Evolutionary conservation across 2,888 invertebrate species (phyloP).

Genomic region (Sarcophaga carnaria): DNA sequence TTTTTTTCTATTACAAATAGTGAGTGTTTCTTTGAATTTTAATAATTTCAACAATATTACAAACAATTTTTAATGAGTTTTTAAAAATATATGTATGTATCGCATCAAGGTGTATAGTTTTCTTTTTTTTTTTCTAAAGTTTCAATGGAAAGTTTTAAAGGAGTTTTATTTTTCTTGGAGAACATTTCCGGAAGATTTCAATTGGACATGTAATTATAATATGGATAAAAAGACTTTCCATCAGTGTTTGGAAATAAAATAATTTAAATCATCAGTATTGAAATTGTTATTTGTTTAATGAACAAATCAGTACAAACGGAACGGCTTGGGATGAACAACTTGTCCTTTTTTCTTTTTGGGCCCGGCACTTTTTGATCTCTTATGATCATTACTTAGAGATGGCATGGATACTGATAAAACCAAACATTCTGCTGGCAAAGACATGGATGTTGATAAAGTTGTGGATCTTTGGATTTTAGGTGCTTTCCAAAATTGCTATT

Average conservation of each 20-base stretch:
- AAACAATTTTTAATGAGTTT: neutral
- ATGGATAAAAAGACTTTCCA: no score
- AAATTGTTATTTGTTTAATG: neutral
- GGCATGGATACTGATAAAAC: conserved; percentile 82
- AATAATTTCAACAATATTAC: conserved; percentile 48
- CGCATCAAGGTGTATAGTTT: no score
- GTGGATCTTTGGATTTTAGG: conserved; percentile 80
- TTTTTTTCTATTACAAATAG: neutral
- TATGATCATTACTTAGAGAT: conserved; percentile 79
- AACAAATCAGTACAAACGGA: conserved; percentile 78
- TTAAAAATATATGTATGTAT: neutral
- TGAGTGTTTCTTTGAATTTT: conserved; percentile 22
- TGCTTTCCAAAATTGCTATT: conserved; percentile 79
- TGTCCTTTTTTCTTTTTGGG: conserved; percentile 79
- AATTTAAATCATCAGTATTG: neutral
- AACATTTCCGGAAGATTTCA: conserved; percentile 17
- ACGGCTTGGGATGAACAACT: conserved; percentile 80
- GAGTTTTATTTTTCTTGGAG: conserved; percentile 24
- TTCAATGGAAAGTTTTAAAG: neutral
- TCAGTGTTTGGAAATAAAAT: no score
- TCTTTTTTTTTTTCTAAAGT: no score
- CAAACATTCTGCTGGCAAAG: conserved; percentile 81
- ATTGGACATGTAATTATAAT: no score
- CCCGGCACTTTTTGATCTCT: conserved; percentile 80
- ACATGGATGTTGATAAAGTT: conserved; percentile 81